Base-by-base conservation (phyloP, 2,888 invertebrate species). In the Leptura quadrifasciata region DNA sequence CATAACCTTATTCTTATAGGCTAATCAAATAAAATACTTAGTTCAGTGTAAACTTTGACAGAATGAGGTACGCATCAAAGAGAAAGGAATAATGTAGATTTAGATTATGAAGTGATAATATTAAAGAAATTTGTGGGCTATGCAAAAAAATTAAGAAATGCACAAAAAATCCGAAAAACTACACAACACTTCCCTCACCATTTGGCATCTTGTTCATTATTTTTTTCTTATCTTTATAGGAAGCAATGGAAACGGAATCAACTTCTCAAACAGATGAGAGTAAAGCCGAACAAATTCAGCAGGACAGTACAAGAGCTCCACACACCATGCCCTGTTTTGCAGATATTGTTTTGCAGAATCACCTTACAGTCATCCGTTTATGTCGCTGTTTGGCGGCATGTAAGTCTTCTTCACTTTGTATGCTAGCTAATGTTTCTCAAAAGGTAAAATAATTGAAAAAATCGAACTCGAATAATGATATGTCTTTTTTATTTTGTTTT, bases 251-350 rank as follows among this genome's bases (percentile, higher is more conserved):
- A 85, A 86, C 90, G 79, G 84, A 91, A 86, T 80, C 86, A 20
- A 90, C 88, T 20, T 91, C 91, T 24, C 95, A 95, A 90, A 97
- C 96, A 0, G 96, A 97, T 87, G 96, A 97, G 89, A 95, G 94
- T 87, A 96, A 96, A 90, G 95, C 94, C 0, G 93, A 93, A 83
- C 92, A 93, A 85, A 88, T 88, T 31, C 90, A 91, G 39, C 90
- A 91, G 77, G 86, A 87, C 68, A 78, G 72, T 83, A 80, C 79
- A 81, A 73, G 85, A 86, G 68, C 74, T 1, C 72, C 79, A 67
- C 81, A 83, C 0, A 77, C 82, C 71, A 90, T 92, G 70, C 94
- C 94, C 9, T 95, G 94, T 87, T 92, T 95, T 70, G 95, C 95
- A 0, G 95, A 96, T 87, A 93, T 93, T 76, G 93, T 94, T 92